Conservation (phyloP, 2,113 vertebrate species). For the Sardina pilchardus region DNA sequence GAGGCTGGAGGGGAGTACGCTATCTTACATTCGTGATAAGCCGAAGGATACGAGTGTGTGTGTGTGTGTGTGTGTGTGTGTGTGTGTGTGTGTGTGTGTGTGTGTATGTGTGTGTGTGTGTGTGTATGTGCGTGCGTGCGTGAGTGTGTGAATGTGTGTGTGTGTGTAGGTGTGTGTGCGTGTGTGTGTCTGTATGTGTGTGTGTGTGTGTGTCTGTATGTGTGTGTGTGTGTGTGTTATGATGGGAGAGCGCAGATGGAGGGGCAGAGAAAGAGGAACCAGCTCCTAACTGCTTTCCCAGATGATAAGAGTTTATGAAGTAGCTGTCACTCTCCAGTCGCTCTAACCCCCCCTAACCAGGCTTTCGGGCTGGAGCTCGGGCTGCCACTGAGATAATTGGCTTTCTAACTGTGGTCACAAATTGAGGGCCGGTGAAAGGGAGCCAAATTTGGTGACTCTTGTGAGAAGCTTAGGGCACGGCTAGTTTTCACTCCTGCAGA, state of each 20-base stretch:
- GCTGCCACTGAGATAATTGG: conserved; percentile 25
- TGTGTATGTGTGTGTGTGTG: not conserved
- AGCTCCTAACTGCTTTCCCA: conserved; percentile 18
- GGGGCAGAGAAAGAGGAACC: not conserved
- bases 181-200: not conserved
- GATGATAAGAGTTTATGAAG: conserved; percentile 28
- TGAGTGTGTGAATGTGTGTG: not conserved
- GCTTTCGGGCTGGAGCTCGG: not conserved
- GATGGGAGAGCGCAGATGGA: not conserved
- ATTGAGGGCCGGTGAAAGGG: not conserved
- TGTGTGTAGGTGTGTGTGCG: not conserved
- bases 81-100: not conserved
- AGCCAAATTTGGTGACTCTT: not conserved
- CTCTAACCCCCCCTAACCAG: not conserved
- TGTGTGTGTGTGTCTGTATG: not conserved
- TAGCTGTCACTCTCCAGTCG: conserved; percentile 27
- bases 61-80: not conserved
- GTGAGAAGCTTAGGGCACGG: not conserved
- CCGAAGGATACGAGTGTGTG: not conserved
- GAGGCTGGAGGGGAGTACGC: not conserved
- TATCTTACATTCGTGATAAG: not conserved
- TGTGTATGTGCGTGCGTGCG: not conserved
- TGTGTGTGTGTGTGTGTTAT: not conserved
- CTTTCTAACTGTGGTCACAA: conserved; percentile 17
- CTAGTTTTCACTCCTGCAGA: not conserved